Conservation (phyloP, 2,113 vertebrate genomes). For the Riparia riparia region DNA sequence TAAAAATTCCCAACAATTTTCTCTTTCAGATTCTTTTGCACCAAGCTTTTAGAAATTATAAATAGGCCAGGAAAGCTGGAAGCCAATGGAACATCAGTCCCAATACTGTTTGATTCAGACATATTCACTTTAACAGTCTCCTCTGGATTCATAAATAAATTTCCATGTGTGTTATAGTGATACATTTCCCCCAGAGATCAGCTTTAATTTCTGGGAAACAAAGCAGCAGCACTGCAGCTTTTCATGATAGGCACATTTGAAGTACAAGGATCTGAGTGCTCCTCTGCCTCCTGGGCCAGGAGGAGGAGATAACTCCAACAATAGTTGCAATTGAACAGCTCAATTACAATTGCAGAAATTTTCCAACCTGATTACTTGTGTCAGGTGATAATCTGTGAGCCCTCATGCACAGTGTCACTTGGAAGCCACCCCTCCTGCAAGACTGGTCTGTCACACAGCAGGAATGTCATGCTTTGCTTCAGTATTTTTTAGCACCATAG, state of each 20-base stretch:
- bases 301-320: neutral
- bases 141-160: neutral
- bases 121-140: neutral
- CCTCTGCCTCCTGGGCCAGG: neutral
- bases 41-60: neutral
- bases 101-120: neutral
- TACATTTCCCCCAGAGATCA: neutral
- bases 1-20: neutral
- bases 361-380: conserved; percentile 24
- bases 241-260: neutral
- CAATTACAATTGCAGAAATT: conserved; percentile 39
- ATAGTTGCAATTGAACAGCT: neutral
- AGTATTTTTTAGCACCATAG: neutral
- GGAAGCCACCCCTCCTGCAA: neutral
- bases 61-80: neutral
- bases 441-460: neutral
- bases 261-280: neutral
- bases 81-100: neutral
- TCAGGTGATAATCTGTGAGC: neutral
- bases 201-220: conserved; percentile 6
- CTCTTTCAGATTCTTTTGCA: neutral
- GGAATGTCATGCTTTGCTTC: neutral
- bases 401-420: neutral
- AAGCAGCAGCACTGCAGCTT: neutral
- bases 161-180: neutral